phyloP scores from a whole-genome alignment of 1,140 invertebrate species.

The Arctopsyche grandis region DNA sequence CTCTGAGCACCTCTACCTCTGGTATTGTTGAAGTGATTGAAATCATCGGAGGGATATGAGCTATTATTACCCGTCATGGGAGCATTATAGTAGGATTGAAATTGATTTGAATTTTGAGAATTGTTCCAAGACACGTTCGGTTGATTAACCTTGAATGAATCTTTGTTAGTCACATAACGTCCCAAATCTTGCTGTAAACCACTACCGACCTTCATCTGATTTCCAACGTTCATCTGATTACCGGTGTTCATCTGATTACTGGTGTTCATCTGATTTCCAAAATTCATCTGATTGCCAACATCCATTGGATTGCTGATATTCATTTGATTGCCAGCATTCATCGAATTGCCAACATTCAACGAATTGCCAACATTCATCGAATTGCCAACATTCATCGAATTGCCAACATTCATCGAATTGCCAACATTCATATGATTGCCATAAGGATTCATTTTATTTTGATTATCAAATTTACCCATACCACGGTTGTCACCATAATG shows the following conservation, averaged over 20 bases:
- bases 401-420: background rate
- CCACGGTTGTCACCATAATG: background rate
- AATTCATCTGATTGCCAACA: background rate
- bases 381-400: background rate
- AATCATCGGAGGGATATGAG: background rate
- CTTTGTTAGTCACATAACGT: background rate
- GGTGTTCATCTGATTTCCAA: background rate
- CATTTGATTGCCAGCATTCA: background rate
- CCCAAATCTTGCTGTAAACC: background rate
- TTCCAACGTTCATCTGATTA: background rate
- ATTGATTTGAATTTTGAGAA: conserved; percentile 1
- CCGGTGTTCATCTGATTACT: too few species aligned
- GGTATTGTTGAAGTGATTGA: background rate
- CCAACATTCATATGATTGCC: background rate
- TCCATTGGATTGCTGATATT: background rate
- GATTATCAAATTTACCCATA: conserved; percentile 7
- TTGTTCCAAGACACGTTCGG: background rate
- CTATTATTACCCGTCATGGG: background rate
- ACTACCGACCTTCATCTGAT: background rate
- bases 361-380: background rate
- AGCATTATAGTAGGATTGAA: background rate
- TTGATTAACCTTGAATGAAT: background rate
- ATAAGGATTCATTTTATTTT: background rate
- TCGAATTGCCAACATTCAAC: too few species aligned
- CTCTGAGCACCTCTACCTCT: background rate